Base-by-base conservation (phyloP, 1,140 invertebrate species). In the Dendroctonus valens region DNA sequence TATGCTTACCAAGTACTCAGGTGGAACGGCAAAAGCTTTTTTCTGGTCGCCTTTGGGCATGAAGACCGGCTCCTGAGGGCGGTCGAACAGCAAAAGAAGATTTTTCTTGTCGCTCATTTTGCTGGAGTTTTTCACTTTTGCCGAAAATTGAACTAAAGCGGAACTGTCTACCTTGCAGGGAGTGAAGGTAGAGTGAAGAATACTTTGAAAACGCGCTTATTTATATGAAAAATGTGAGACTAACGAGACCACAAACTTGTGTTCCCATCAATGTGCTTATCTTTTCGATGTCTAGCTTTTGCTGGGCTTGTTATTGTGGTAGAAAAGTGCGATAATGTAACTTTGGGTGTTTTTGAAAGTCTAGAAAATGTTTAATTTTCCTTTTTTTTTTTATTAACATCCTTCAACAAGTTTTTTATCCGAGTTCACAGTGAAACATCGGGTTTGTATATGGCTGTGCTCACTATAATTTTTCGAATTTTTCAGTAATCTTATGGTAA, bases 41-140 rank as follows among this genome's bases (percentile, higher is more conserved):
- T 81, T 83, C 40, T 84, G 77, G 11, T 84, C 75, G 44, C 85
- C 86, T 62, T 87, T 86, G 0, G 83, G 81, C 12, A 87, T 83
- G 71, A 88, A 88, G 6, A 85, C 79, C 2, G 90, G 90, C 76
- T 92, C 91, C 14, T 83, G 81, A 5, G 90, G 90, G 7, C 90
- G 85, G 76, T 92, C 89, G 78, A 91, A 91, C 41, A 92, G 82
- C n/a, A 76, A 55, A 0, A 82, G 67, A 5, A 83, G 68, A 68
- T 83, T 81, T 53, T 79, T 76, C 65, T 80, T 81, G 62, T 67
- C 41, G 7, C 51, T n/a, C 61, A 63, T 63, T 5, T 44, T 63
- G 41, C 7, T 0, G n/a, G 44, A 5, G 11, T n/a, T 40, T 39
- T 39, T 8, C 26, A 41, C 44, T 11, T 42, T 58, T 58, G 7